These are phyloP conservation scores for Rhynchomys soricoides DNA, from an alignment of 2,113 vertebrate species.

Conservation along the genomic window DNA sequence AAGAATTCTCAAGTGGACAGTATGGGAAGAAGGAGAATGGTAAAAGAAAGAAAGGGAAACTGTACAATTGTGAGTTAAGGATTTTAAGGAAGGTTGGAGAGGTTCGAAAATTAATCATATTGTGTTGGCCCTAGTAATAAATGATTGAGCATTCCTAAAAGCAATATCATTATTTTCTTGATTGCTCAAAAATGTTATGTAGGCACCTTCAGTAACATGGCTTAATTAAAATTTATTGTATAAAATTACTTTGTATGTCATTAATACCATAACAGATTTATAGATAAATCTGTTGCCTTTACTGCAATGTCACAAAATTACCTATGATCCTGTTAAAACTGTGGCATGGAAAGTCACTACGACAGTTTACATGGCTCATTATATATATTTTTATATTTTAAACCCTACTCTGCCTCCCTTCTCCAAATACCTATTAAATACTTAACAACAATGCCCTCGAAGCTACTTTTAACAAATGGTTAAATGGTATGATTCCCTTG, in stretches of 20 bases:
- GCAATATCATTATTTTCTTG: neutral
- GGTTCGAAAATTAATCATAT: neutral
- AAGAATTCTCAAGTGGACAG: neutral
- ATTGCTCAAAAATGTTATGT: conserved; percentile 33
- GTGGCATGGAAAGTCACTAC: neutral
- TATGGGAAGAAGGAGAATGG: neutral
- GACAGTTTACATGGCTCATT: neutral
- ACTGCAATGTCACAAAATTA: conserved; percentile 4
- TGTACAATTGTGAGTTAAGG: neutral
- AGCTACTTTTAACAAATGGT: conserved; percentile 76
- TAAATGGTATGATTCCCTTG: conserved; percentile 72
- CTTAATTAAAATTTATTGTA: conserved; percentile 28
- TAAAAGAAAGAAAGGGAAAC: neutral
- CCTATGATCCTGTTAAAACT: conserved; percentile 10
- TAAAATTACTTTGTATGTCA: conserved; percentile 10
- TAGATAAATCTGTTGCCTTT: conserved; percentile 48
- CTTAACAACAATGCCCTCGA: conserved; percentile 72
- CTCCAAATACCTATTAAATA: neutral
- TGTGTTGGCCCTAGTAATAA: neutral
- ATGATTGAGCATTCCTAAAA: neutral
- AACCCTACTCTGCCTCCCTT: neutral
- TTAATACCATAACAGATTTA: conserved; percentile 9
- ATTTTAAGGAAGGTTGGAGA: neutral
- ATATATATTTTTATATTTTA: conserved; percentile 64
- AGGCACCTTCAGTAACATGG: neutral